Evolutionary conservation across 2,113 vertebrate species (phyloP), one percentile per base, ranked within the genome.

Genomic region (Sinocyclocheilus anophthalmus): DNA sequence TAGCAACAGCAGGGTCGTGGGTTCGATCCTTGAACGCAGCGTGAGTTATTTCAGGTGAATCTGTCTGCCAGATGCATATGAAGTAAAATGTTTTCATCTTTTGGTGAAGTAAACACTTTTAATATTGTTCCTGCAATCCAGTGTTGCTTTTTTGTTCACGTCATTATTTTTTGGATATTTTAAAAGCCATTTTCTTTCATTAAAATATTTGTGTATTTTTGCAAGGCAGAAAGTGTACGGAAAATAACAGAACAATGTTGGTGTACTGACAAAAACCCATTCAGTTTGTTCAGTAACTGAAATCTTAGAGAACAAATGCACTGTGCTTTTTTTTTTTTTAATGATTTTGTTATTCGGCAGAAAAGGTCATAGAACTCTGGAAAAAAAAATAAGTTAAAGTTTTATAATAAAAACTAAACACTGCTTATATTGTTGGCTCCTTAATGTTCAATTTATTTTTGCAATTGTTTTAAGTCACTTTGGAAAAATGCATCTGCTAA

Each of bases 141-240:
- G 7, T 18, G 6, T 30, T 70, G 33, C 4, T 10, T 39, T 22
- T 72, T 72, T 22, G 10, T 72, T 39, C 2, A 39, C 1, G 20
- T n/a, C 70, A 12, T 42, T 73, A 73, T 48, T 37, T 67, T 37
- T n/a, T 5, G 20, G 1, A 12, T 73, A 73, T 73, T 73, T 73
- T n/a, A 73, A 73, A 73, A 73, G 39, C 16, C 2, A 73, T 73
- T 45, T 42, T 70, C 70, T 73, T n/a, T 73, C 1, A 73, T 73
- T 73, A 22, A 73, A 45, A 73, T 73, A 4, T 73, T 45, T 73
- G 70, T 73, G 37, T 73, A 45, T 42, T 73, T 39, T 42, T n/a
- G 37, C 37, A 42, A 72, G 9, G 18, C 1, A 3, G 22, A n/a
- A 26, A 24, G 61, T n/a, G 55, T 2, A 18, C 12, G 10, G 14